Conservation (phyloP, 2,113 vertebrate genomes). For the Hydrolagus affinis region DNA sequence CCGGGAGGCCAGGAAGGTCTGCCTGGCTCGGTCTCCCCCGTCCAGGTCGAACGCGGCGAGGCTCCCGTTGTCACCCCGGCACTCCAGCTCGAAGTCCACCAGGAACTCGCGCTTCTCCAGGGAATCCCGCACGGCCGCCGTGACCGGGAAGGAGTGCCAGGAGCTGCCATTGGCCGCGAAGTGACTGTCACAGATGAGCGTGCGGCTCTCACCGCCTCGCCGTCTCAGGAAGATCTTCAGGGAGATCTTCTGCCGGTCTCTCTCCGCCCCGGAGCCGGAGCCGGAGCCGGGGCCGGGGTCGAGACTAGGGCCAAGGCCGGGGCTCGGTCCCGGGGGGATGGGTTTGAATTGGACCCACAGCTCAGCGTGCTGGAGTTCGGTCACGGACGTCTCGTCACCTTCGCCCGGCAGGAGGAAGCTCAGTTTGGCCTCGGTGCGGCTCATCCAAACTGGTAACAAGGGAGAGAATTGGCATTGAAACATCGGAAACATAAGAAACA, state of each 20-base stretch:
- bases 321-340: not conserved
- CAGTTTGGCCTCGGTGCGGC: constrained; percentile 48
- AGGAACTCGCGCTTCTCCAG: constrained; percentile 46
- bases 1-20: constrained; percentile 75
- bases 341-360: constrained; percentile 54
- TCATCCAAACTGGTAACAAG: constrained; percentile 43
- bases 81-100: constrained; percentile 59
- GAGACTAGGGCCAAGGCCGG: too few relatives aligned
- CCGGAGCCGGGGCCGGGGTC: not conserved
- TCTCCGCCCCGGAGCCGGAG: constrained; percentile 60
- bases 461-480: not conserved
- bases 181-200: constrained; percentile 57
- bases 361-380: constrained; percentile 60
- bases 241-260: constrained; percentile 43
- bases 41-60: constrained; percentile 35
- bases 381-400: constrained; percentile 56
- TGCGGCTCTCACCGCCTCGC: constrained; percentile 41
- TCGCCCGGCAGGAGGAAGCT: constrained; percentile 70
- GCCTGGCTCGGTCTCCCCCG: constrained; percentile 47
- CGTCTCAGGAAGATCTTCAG: constrained; percentile 49
- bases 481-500: not conserved
- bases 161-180: constrained; percentile 53
- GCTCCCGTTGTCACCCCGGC: constrained; percentile 34
- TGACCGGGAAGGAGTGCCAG: constrained; percentile 69
- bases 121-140: constrained; percentile 57